Base-by-base conservation (phyloP, 2,888 invertebrate species). In the Aphidoletes aphidimyza region DNA sequence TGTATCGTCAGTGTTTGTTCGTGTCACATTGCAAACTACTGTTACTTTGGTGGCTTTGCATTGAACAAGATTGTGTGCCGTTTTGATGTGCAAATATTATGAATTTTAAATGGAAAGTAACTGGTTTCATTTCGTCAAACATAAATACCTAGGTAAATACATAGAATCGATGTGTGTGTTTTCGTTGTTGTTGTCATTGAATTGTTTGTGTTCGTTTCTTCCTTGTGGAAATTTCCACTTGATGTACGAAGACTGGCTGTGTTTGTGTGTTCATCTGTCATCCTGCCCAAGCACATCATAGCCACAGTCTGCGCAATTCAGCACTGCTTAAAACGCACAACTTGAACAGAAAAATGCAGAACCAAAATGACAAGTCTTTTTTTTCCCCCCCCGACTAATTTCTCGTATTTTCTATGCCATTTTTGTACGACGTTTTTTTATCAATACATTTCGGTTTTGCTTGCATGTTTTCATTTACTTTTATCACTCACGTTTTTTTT, bases 51-150 rank as follows among this genome's bases (percentile, higher is more conserved):
- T 69, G 9, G 81, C 37, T 81, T 69, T 3, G 81, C 81, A n/a
- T 81, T 6, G 22, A n/a, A 6, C n/a, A 37, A 37, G 81, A 81
- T 37, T 81, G 81, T 81, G 81, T n/a, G 81, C 81, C 81, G 37
- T 81, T 81, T 37, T 81, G 81, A 81, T 81, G 81, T 81, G 81
- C 81, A 81, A 81, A 81, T 37, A 81, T 81, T 81, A 81, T 81
- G 81, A 81, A 81, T 81, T 81, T 81, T n/a, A 81, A 81, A 81
- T 81, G 81, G 37, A 81, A 81, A 81, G 37, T 37, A 81, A 81
- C 81, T 81, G 81, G 81, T 81, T 81, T 37, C 81, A 81, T 81
- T 81, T 81, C 37, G 37, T 22, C 37, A 37, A 81, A 81, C 34
- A 78, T 36, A 78, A 36, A 78, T n/a, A 81, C 81, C 19, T 69